Evolutionary conservation across 2,888 invertebrate species (phyloP).

Genomic region (Amiota communis): DNA sequence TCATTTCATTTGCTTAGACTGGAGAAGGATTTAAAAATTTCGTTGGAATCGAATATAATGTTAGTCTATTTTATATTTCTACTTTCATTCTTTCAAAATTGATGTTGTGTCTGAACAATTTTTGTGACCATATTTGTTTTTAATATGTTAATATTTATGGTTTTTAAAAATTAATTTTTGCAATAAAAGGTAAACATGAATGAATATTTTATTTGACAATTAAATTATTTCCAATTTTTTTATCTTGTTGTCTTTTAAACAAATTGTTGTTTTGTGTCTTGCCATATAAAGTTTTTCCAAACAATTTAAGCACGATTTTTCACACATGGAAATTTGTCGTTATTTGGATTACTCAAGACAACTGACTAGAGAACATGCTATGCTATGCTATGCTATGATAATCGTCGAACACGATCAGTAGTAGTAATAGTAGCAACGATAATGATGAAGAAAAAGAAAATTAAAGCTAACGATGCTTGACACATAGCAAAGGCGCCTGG

Average conservation of each 20-base stretch:
- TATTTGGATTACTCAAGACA: background rate
- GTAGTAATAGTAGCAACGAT: too few species aligned
- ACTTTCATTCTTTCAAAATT: too few species aligned
- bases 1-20: too few species aligned
- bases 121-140: conserved; percentile 61
- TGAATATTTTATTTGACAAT: background rate
- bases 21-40: too few species aligned
- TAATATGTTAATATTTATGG: conserved; percentile 49
- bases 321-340: conserved; percentile 14
- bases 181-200: conserved; percentile 27
- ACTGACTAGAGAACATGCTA: too few species aligned
- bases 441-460: background rate
- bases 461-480: conserved; percentile 13
- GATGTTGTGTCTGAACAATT: conserved; percentile 46
- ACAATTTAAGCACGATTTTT: conserved; percentile 5
- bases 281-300: conserved; percentile 3
- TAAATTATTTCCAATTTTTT: background rate
- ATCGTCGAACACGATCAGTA: too few species aligned
- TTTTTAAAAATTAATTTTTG: conserved; percentile 29
- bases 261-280: background rate
- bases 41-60: too few species aligned
- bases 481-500: background rate
- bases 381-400: too few species aligned
- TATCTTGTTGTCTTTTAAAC: background rate
- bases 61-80: background rate